Evolutionary conservation across 1,140 invertebrate genomes (phyloP).

Genomic region (Achatina immaculata): DNA sequence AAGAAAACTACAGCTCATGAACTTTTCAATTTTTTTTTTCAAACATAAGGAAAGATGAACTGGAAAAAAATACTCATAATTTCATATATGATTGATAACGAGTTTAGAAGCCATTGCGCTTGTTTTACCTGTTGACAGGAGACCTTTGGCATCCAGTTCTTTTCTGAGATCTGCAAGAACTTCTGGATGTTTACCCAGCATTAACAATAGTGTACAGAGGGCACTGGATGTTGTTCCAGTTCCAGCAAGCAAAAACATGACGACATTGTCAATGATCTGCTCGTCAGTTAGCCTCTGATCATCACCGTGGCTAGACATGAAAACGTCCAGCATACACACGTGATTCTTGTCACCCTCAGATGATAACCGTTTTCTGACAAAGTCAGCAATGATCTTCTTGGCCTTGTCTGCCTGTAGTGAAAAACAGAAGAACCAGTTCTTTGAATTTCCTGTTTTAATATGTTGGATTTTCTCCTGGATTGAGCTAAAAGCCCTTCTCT

Average conservation of each 20-base stretch:
- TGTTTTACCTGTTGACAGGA: constrained; percentile 28
- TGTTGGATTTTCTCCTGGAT: too few relatives aligned
- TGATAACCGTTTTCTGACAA: not conserved
- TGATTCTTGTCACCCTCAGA: constrained; percentile 4
- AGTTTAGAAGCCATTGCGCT: too few relatives aligned
- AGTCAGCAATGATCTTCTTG: constrained; percentile 16
- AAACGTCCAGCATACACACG: constrained; percentile 28
- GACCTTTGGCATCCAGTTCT: constrained; percentile 45
- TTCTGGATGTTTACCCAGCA: constrained; percentile 45
- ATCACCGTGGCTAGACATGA: not conserved
- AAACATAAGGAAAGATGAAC: too few relatives aligned
- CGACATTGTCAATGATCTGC: constrained; percentile 42
- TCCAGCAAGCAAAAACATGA: constrained; percentile 50
- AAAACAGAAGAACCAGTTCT: not conserved
- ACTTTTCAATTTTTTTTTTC: too few relatives aligned
- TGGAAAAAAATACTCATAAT: too few relatives aligned
- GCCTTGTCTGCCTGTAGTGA: constrained; percentile 22
- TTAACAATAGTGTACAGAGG: constrained; percentile 39
- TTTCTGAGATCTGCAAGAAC: constrained; percentile 43
- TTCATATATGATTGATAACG: too few relatives aligned
- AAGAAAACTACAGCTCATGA: too few relatives aligned
- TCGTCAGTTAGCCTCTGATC: not conserved
- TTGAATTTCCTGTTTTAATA: too few relatives aligned
- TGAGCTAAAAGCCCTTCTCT: too few relatives aligned
- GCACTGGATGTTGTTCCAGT: constrained; percentile 45